These are phyloP conservation scores for Cyclina sinensis DNA, from an alignment of 1,140 invertebrate species.

Conservation along the genomic window DNA sequence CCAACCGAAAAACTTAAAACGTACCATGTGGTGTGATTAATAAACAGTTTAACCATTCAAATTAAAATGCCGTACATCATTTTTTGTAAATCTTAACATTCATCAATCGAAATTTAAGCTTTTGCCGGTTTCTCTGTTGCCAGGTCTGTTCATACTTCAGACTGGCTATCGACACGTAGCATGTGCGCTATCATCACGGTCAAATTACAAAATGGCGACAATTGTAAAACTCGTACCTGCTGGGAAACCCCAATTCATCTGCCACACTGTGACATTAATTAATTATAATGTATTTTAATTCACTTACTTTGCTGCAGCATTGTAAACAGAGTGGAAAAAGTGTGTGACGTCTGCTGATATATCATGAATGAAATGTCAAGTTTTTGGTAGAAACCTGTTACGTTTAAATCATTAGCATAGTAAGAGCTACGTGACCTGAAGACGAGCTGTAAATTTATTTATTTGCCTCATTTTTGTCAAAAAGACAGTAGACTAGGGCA, in stretches of 20 bases:
- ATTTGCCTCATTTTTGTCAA: too few relatives aligned
- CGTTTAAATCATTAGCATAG: too few relatives aligned
- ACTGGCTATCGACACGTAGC: constrained; percentile 18
- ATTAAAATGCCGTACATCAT: background rate
- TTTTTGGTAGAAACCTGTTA: too few relatives aligned
- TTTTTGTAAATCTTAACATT: background rate
- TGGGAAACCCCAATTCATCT: background rate
- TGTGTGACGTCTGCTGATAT: too few relatives aligned
- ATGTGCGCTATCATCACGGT: constrained; percentile 14
- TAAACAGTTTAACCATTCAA: background rate
- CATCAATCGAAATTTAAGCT: constrained; percentile 11
- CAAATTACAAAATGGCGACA: background rate
- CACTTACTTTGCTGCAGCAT: background rate
- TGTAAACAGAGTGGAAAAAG: too few relatives aligned
- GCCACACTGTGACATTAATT: constrained; percentile 9
- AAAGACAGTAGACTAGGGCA: too few relatives aligned
- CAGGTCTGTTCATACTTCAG: background rate
- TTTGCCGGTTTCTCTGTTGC: background rate
- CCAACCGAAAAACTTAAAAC: too few relatives aligned
- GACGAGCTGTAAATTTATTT: too few relatives aligned
- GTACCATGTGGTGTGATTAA: background rate
- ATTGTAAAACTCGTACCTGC: background rate
- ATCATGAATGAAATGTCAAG: too few relatives aligned
- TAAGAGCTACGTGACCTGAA: too few relatives aligned
- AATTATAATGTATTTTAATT: background rate